These are phyloP conservation scores for Electrona antarctica DNA, from an alignment of 2,113 vertebrate genomes.

Conservation along the genomic window DNA sequence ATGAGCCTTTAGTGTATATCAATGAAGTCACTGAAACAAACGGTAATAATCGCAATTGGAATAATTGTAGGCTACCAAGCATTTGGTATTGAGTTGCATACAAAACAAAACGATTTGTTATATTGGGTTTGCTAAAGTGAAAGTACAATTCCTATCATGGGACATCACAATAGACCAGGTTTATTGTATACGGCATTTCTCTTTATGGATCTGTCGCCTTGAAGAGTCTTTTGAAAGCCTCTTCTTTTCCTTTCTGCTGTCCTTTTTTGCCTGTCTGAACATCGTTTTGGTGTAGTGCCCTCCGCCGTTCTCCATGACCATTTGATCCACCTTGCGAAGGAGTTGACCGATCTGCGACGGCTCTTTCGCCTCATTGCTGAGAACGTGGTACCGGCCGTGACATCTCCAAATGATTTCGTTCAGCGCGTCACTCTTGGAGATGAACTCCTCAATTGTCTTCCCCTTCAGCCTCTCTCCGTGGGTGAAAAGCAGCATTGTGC, in stretches of 20 bases:
- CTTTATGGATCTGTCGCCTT: not conserved
- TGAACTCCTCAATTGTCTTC: constrained; percentile 35
- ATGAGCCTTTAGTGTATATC: too few species aligned
- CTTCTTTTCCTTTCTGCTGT: constrained; percentile 37
- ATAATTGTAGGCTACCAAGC: too few species aligned
- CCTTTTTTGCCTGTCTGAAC: constrained; percentile 44
- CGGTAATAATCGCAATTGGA: too few species aligned
- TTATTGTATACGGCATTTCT: constrained; percentile 35
- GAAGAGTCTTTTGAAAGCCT: not conserved
- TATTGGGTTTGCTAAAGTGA: too few species aligned
- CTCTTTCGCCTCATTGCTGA: constrained; percentile 63
- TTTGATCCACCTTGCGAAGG: constrained; percentile 54
- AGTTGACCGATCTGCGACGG: constrained; percentile 36
- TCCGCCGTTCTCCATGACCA: constrained; percentile 36
- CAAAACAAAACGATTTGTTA: too few species aligned
- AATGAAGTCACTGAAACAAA: too few species aligned
- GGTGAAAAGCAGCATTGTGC: constrained; percentile 53
- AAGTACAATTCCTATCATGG: too few species aligned
- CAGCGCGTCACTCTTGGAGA: constrained; percentile 31
- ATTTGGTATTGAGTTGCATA: too few species aligned
- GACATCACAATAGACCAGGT: too few species aligned
- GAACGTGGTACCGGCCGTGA: constrained; percentile 47
- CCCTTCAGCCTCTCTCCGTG: constrained; percentile 42
- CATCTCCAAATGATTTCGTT: constrained; percentile 17
- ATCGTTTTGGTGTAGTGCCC: constrained; percentile 52